phyloP scores from a whole-genome alignment of 2,113 vertebrate genomes.

The Archilochus colubris region DNA sequence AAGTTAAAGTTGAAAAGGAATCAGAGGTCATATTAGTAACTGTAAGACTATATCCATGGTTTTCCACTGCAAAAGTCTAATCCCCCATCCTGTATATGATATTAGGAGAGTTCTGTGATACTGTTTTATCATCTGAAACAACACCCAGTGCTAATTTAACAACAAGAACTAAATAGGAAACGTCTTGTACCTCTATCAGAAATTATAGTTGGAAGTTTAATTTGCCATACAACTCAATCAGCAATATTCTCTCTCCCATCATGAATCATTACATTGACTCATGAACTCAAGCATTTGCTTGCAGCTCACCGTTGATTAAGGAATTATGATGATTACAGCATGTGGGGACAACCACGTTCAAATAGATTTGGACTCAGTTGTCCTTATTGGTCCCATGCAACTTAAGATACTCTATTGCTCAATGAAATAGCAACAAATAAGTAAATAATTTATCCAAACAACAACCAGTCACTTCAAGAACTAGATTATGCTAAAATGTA shows the following conservation, averaged over 20 bases:
- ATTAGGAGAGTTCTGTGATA: not conserved
- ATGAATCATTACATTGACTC: not conserved
- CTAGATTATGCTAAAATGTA: not conserved
- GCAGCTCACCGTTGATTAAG: not conserved
- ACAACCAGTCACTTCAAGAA: not conserved
- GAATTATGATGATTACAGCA: not conserved
- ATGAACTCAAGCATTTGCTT: not conserved
- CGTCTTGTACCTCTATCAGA: not conserved
- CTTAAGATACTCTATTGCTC: not conserved
- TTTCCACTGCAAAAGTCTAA: not conserved
- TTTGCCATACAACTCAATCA: not conserved
- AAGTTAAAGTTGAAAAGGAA: not conserved
- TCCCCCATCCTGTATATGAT: not conserved
- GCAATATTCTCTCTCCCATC: not conserved
- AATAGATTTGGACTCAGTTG: not conserved
- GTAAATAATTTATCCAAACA: not conserved
- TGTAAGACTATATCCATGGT: not conserved
- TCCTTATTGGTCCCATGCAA: not conserved
- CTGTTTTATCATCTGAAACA: not conserved
- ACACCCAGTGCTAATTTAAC: not conserved
- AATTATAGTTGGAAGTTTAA: not conserved
- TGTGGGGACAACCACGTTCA: not conserved
- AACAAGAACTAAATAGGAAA: not conserved
- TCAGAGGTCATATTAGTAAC: not conserved
- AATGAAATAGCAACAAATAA: not conserved